Evolutionary conservation across 2,797 vertebrate genomes (phyloP).

Genomic region (Rhadinocentrus ornatus): DNA sequence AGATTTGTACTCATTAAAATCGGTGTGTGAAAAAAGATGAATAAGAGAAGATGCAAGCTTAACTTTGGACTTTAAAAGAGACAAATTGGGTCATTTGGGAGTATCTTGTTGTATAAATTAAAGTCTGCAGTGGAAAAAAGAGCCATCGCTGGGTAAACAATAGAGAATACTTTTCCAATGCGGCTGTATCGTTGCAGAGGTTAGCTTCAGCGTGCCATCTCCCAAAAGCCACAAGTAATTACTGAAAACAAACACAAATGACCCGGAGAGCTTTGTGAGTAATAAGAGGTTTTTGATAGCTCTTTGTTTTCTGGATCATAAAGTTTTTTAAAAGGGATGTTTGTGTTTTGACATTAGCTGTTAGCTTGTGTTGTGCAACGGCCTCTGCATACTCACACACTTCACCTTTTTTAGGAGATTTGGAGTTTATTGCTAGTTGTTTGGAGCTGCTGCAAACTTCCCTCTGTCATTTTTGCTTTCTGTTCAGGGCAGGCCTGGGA

Average conservation of each 20-base stretch:
- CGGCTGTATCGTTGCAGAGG: slow-evolving; percentile 25
- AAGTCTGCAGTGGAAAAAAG: slow-evolving; percentile 25
- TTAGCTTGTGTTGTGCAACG: slow-evolving; percentile 31
- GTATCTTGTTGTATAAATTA: slow-evolving; percentile 5
- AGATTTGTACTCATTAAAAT: slow-evolving; percentile 2
- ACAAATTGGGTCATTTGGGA: slow-evolving; percentile 27
- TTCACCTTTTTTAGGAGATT: slow-evolving; percentile 24
- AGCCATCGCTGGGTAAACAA: slow-evolving; percentile 48
- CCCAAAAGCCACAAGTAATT: slow-evolving; percentile 54
- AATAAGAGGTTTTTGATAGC: slow-evolving; percentile 48
- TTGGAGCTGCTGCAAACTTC: slow-evolving; percentile 53
- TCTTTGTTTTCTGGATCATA: slow-evolving; percentile 59
- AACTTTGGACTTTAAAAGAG: slow-evolving; percentile 10
- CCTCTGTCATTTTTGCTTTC: slow-evolving; percentile 75
- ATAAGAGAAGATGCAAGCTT: not conserved
- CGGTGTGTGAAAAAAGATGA: slow-evolving; percentile 6
- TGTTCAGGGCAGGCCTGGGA: slow-evolving; percentile 92
- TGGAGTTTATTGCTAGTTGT: slow-evolving; percentile 34
- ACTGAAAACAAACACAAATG: slow-evolving; percentile 57
- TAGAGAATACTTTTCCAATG: slow-evolving; percentile 23
- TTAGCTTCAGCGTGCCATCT: slow-evolving; percentile 37
- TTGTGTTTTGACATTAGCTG: slow-evolving; percentile 48
- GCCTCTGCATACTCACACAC: slow-evolving; percentile 30
- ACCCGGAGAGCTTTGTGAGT: slow-evolving; percentile 49
- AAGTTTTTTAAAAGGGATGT: slow-evolving; percentile 37